Base-by-base conservation (phyloP, 1,140 invertebrate genomes). In the Uloborus diversus region DNA sequence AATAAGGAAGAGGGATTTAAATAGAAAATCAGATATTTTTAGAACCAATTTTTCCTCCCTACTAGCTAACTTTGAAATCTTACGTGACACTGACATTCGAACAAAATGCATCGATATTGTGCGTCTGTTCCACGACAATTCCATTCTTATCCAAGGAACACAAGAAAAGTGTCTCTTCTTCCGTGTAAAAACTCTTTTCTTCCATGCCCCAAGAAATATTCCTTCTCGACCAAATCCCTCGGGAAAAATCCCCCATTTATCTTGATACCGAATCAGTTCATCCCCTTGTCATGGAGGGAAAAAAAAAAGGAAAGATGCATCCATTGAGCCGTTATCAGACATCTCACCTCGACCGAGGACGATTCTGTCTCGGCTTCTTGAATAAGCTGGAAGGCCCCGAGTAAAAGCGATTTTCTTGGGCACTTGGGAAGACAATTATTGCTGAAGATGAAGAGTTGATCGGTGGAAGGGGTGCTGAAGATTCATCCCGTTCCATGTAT, bases 181-280 rank as follows among this genome's bases (percentile, higher is more conserved):
- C 25, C 51, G 51, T 53, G n/a, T 69, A 14, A 28, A 49, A 69
- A 69, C 47, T 69, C 49, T 71, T 71, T 71, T 35, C 37, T 42
- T 49, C 56, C 61, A 9, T 9, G 65, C 42, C 47, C 37, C 49
- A 51, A 69, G 66, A 69, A 69, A 69, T 49, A 69, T 69, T 69
- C 66, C 30, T 69, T 42, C 35, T 66, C 25, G n/a, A 25, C n/a
- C 33, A 71, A 57, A 27, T 71, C 53, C 68, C 68, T 25, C 13
- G 20, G 53, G 51, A 27, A 71, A 23, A 28, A 11, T 49, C 53
- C 35, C 9, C 68, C 68, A 71, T 71, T 71, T 57, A 71, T 71
- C 68, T 71, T 57, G 68, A 71, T 71, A 27, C 51, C n/a, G 53
- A 71, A 71, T 71, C 68, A 57, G 68, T 59, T 71, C 66, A 42